Base-by-base conservation (phyloP, 2,797 vertebrate species). In the Cuculus canorus region DNA sequence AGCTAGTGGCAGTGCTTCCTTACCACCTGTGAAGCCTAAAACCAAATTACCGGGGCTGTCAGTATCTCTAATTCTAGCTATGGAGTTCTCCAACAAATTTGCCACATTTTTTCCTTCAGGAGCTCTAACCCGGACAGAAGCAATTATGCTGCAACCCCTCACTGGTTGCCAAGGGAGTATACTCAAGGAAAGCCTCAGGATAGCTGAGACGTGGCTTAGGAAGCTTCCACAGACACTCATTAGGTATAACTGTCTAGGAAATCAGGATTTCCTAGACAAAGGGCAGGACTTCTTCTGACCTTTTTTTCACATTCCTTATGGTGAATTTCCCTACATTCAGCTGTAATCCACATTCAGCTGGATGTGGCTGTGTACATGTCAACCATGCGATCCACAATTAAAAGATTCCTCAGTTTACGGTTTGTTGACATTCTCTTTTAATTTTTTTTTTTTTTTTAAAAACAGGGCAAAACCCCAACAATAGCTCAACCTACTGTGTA, bases 341-440 rank as follows among this genome's bases (percentile, higher is more conserved):
- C 43, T 88, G 14, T 45, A 80, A 92, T 39, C 48, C 60, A 78
- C 10, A 23, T 48, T 48, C 47, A 39, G 13, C 12, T 22, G 66
- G 52, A 33, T 7, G 9, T 8, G 84, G 30, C n/a, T 17, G 43
- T n/a, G 48, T n/a, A 59, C 21, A 41, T 3, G 3, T 15, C 39
- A 79, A 33, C 35, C 37, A 39, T 11, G 35, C 39, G 80, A 81
- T 25, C 53, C 48, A 57, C 5, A 33, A 52, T 32, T 63, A 76
- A 76, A 72, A 37, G 33, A 50, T 54, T 77, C 24, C 41, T 63
- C 15, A 33, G 37, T 10, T 19, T 21, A 12, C 41, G 17, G n/a
- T 33, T 60, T 56, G 17, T 9, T 1, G 0, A 32, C 2, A 19
- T 59, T 12, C n/a, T n/a, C n/a, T n/a, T n/a, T n/a, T n/a, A n/a